A percentile compares a stretch with the other conserved stretches of the same genome.
Evolutionary conservation across 2,888 invertebrate genomes (phyloP).

Genomic region (Gymnocheta viridis): DNA sequence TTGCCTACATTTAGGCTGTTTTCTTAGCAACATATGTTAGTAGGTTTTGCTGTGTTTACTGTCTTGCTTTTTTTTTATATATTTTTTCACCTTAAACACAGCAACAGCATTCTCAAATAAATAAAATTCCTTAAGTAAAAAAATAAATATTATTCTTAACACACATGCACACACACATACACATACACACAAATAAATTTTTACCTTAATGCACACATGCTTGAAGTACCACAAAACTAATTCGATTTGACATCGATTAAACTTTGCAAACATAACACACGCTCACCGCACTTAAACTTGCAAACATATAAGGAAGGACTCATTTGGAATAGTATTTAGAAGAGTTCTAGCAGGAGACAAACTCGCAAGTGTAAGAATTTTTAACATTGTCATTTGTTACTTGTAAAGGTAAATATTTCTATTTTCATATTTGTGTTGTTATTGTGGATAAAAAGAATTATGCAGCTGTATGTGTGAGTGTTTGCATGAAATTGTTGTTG

Average conservation of each 20-base stretch:
- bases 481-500: conserved; percentile 40
- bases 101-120: conserved; percentile 26
- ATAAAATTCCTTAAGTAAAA: conserved; percentile 26
- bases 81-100: too few relatives aligned
- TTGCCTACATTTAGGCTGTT: conserved; percentile 44
- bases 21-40: not conserved
- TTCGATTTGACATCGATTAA: conserved; percentile 73
- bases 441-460: not conserved
- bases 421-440: not conserved
- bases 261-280: conserved; percentile 65
- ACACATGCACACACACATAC: not conserved
- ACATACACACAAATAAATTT: too few relatives aligned
- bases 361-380: not conserved
- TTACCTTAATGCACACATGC: conserved; percentile 39
- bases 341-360: not conserved
- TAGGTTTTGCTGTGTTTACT: not conserved
- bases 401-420: not conserved
- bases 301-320: not conserved
- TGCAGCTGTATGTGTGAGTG: not conserved
- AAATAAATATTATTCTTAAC: conserved; percentile 22
- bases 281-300: conserved; percentile 2
- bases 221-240: conserved; percentile 65
- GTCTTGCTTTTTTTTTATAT: conserved; percentile 7
- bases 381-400: not conserved
- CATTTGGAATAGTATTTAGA: not conserved